Conservation (phyloP, 2,888 invertebrate genomes). For the Tortricodes alternella region DNA sequence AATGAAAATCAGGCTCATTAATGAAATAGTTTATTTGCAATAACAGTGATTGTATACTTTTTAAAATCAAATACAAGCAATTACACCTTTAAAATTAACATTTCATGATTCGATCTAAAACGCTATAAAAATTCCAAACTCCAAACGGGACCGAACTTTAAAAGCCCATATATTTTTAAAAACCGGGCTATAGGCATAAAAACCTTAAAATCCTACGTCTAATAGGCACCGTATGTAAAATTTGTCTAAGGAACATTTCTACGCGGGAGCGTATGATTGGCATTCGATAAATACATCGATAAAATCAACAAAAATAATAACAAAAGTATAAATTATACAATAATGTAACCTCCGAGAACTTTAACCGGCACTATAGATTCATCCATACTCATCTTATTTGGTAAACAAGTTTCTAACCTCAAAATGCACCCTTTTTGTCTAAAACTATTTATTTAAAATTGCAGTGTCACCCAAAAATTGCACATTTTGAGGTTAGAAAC, state of each 20-base stretch:
- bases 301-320: slow-evolving; percentile 15
- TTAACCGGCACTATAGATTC: background rate
- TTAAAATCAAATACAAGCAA: slow-evolving; percentile 59
- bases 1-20: slow-evolving; percentile 10
- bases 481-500: too few relatives aligned
- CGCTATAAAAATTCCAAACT: slow-evolving; percentile 57
- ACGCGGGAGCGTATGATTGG: slow-evolving; percentile 53
- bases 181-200: slow-evolving; percentile 51
- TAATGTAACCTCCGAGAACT: slow-evolving; percentile 11
- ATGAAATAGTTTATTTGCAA: slow-evolving; percentile 36
- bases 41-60: slow-evolving; percentile 51
- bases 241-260: slow-evolving; percentile 58
- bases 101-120: slow-evolving; percentile 55
- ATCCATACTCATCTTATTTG: too few relatives aligned
- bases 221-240: slow-evolving; percentile 51
- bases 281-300: slow-evolving; percentile 12
- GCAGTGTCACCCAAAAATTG: too few relatives aligned
- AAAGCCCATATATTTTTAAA: slow-evolving; percentile 47
- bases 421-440: too few relatives aligned
- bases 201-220: slow-evolving; percentile 61
- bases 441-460: too few relatives aligned
- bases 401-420: too few relatives aligned
- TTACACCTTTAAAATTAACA: slow-evolving; percentile 61
- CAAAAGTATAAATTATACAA: slow-evolving; percentile 20
- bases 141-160: slow-evolving; percentile 51